Conservation (phyloP, 53 echinoderm and acorn worm species). For the Luidia sarsii region DNA sequence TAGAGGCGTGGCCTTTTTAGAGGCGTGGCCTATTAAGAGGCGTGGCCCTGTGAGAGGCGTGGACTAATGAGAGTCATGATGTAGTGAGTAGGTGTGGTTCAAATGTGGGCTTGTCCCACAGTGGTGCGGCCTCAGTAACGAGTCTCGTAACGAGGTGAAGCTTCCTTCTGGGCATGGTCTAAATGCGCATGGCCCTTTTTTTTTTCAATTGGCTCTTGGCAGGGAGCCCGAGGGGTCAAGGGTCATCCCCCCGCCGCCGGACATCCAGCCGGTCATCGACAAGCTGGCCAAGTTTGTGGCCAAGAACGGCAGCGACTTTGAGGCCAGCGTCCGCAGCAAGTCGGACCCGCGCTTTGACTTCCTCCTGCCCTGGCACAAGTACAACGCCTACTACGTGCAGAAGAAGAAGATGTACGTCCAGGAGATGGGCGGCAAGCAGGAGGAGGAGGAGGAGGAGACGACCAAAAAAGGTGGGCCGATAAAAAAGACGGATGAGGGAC, state of each 20-base stretch:
- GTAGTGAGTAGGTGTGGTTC: too few relatives aligned
- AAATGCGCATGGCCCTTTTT: not conserved
- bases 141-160: too few relatives aligned
- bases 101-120: too few relatives aligned
- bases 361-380: conserved; percentile 89
- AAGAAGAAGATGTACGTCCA: conserved; percentile 84
- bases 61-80: too few relatives aligned
- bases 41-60: too few relatives aligned
- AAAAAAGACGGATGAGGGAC: too few relatives aligned
- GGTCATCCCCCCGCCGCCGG: conserved; percentile 96
- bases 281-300: conserved; percentile 96
- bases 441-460: conserved; percentile 34
- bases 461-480: conserved; percentile 45
- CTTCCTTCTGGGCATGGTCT: not conserved
- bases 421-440: conserved; percentile 67
- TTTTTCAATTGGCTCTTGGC: not conserved
- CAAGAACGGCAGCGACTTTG: conserved; percentile 96
- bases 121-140: too few relatives aligned
- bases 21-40: too few relatives aligned
- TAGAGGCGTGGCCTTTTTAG: too few relatives aligned
- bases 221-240: conserved; percentile 63
- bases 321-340: conserved; percentile 86
- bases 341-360: conserved; percentile 92
- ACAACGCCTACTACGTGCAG: conserved; percentile 86
- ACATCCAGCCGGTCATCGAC: conserved; percentile 97